Evolutionary conservation across 2,113 vertebrate species (phyloP).

Genomic region (Muntiacus muntjak): DNA sequence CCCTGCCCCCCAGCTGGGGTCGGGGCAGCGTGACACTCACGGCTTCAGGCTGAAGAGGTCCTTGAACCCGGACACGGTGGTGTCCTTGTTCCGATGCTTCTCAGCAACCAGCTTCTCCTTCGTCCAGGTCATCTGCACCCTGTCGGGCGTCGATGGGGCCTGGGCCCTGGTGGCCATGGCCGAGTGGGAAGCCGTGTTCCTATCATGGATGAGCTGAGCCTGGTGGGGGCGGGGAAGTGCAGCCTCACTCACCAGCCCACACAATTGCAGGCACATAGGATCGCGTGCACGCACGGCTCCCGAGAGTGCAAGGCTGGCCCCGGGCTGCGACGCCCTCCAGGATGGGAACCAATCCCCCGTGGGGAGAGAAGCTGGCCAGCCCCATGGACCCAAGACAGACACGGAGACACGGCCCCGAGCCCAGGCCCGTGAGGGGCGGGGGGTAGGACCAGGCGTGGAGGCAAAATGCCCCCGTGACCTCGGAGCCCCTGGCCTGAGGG

Average conservation of each 20-base stretch:
- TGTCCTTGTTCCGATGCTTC: slow-evolving; percentile 87
- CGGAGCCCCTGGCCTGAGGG: background rate
- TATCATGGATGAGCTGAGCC: slow-evolving; percentile 96
- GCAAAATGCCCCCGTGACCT: rapidly evolving
- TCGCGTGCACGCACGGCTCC: background rate
- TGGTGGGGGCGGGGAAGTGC: background rate
- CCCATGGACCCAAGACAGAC: background rate
- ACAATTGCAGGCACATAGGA: background rate
- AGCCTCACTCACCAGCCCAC: background rate
- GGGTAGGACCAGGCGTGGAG: background rate
- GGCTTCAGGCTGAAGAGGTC: slow-evolving; percentile 98
- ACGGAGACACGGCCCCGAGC: rapidly evolving
- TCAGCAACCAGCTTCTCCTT: slow-evolving; percentile 92
- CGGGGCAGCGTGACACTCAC: slow-evolving; percentile 82
- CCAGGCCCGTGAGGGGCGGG: background rate
- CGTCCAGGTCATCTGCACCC: slow-evolving; percentile 98
- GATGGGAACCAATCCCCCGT: rapidly evolving
- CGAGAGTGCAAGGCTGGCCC: rapidly evolving
- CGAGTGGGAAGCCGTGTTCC: slow-evolving; percentile 89
- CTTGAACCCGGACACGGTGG: slow-evolving; percentile 80
- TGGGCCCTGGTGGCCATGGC: slow-evolving; percentile 60
- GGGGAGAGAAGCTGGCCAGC: background rate
- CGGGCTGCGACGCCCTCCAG: rapidly evolving
- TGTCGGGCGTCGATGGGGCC: slow-evolving; percentile 79
- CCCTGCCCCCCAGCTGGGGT: background rate